These are phyloP conservation scores for Danionella cerebrum DNA, from an alignment of 2,113 vertebrate genomes.

Conservation along the genomic window DNA sequence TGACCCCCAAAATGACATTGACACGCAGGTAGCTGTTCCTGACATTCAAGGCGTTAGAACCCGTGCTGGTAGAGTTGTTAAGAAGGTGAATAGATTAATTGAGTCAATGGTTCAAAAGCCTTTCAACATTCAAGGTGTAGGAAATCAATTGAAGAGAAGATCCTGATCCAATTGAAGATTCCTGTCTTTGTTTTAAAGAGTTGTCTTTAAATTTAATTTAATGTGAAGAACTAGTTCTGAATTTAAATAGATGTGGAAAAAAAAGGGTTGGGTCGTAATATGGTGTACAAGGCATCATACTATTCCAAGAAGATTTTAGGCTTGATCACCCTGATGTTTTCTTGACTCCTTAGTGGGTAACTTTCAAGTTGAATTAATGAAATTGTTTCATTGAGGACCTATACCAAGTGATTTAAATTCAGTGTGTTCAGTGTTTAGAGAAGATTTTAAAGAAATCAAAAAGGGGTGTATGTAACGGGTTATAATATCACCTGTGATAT, in stretches of 20 bases:
- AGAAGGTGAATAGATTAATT: background rate
- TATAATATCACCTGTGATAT: background rate
- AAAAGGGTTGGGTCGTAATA: background rate
- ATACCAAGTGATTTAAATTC: background rate
- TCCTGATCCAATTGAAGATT: background rate
- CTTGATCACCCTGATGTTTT: slow-evolving; percentile 5
- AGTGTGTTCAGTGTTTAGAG: no score
- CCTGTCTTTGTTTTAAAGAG: background rate
- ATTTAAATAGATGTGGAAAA: background rate
- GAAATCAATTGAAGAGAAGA: background rate
- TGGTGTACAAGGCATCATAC: background rate
- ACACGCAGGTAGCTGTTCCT: background rate
- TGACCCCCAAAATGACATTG: background rate
- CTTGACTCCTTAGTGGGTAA: background rate
- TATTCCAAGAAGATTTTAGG: background rate
- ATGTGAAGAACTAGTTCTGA: background rate
- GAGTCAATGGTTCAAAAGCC: slow-evolving; percentile 12
- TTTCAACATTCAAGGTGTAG: background rate
- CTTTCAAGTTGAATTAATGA: background rate
- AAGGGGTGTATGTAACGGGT: background rate
- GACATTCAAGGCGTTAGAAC: background rate
- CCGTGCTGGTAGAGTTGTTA: background rate
- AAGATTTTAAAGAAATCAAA: background rate
- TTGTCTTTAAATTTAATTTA: background rate
- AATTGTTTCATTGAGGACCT: background rate